Evolutionary conservation across 2,888 invertebrate species (phyloP).

Genomic region (Cataglyphis albicans): DNA sequence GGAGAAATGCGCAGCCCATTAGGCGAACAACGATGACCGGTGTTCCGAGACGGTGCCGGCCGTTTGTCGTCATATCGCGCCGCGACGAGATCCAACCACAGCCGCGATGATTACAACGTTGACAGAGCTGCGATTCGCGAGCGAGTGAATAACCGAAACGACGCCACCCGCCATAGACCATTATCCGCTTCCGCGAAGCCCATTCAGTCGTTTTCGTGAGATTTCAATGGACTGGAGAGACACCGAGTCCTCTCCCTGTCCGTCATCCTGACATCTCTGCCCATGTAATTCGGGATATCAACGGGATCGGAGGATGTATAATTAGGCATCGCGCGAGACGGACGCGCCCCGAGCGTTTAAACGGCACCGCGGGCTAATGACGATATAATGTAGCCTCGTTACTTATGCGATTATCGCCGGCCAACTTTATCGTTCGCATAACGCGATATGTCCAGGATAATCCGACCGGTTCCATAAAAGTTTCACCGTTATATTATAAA

Average conservation of each 20-base stretch:
- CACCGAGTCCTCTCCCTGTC: constrained; percentile 31
- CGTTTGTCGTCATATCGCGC: constrained; percentile 68
- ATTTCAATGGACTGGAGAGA: constrained; percentile 70
- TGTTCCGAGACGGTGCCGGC: constrained; percentile 71
- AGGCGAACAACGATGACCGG: constrained; percentile 83
- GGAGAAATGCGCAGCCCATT: constrained; percentile 84
- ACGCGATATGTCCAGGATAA: constrained; percentile 19
- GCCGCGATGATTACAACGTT: constrained; percentile 57
- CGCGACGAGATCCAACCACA: constrained; percentile 34
- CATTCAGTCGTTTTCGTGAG: constrained; percentile 72
- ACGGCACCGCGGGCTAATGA: constrained; percentile 39
- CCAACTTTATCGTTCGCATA: constrained; percentile 30
- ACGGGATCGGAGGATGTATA: constrained; percentile 44
- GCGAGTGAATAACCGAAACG: constrained; percentile 9
- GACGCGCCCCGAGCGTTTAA: constrained; percentile 24
- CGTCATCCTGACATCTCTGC: constrained; percentile 19
- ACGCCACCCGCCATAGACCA: constrained; percentile 57
- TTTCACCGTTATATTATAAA: constrained; percentile 14
- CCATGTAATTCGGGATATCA: constrained; percentile 50
- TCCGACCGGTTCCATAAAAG: constrained; percentile 1
- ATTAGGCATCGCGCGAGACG: constrained; percentile 31
- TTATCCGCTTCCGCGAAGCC: constrained; percentile 71
- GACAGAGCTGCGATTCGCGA: constrained; percentile 65
- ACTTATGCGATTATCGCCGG: constrained; percentile 34
- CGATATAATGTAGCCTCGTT: constrained; percentile 40